Percentiles rank a stretch among this genome's conserved stretches.
These are phyloP conservation scores for Drosophila serrata DNA, from an alignment of 1,140 invertebrate species.

Conservation along the genomic window DNA sequence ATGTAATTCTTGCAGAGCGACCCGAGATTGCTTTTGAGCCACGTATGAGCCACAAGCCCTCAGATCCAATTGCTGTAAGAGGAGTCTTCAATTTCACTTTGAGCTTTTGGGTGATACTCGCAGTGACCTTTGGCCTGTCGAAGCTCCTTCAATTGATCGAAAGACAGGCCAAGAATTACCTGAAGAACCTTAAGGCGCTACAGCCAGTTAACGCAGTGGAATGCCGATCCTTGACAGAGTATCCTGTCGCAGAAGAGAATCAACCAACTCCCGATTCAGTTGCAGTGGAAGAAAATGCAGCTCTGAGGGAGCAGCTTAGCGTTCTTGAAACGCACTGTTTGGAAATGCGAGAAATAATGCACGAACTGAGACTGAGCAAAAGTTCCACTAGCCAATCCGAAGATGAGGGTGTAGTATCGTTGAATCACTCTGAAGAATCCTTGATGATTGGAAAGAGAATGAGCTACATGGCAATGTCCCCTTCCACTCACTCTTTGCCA, in stretches of 20 bases:
- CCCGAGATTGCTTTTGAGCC: slow-evolving; percentile 6
- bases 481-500: not conserved
- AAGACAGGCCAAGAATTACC: not conserved
- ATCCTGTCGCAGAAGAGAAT: not conserved
- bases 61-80: not conserved
- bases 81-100: slow-evolving; percentile 22
- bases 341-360: slow-evolving; percentile 48
- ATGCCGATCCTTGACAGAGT: not conserved
- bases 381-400: slow-evolving; percentile 10
- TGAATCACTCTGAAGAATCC: not conserved
- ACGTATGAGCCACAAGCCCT: not conserved
- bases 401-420: not conserved
- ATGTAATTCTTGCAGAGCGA: slow-evolving; percentile 16
- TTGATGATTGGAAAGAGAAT: not conserved
- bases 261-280: not conserved
- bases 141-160: slow-evolving; percentile 41
- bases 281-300: slow-evolving; percentile 10
- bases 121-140: slow-evolving; percentile 16
- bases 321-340: slow-evolving; percentile 47
- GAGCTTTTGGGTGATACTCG: slow-evolving; percentile 45
- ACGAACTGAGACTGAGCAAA: slow-evolving; percentile 38
- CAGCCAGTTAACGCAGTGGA: not conserved
- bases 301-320: slow-evolving; percentile 45
- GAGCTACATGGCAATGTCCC: not conserved
- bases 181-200: slow-evolving; percentile 2